Percentiles rank a stretch among this genome's conserved stretches.
Evolutionary conservation across 2,113 vertebrate species (phyloP).

Genomic region (Pongo abelii): DNA sequence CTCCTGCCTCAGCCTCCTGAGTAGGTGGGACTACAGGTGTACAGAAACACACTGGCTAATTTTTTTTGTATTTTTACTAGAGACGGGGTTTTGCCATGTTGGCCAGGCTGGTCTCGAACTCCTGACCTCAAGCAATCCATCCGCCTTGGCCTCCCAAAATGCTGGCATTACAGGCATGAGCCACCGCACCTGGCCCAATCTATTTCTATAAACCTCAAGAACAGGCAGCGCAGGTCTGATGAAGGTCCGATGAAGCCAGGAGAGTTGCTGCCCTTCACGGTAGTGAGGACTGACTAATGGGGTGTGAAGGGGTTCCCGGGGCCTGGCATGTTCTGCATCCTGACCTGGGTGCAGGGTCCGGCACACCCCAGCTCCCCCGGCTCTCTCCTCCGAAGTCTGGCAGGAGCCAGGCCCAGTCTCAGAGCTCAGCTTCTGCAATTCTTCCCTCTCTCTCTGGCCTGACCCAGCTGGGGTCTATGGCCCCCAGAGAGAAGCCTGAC

Average conservation of each 20-base stretch:
- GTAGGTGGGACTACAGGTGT: too few relatives aligned
- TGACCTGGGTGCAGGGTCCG: background rate
- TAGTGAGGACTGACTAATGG: background rate
- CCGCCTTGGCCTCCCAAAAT: too few relatives aligned
- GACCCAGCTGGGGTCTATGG: rapidly evolving
- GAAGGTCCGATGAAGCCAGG: background rate
- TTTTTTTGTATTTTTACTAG: too few relatives aligned
- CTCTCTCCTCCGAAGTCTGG: background rate
- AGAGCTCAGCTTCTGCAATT: background rate
- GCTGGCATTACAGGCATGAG: too few relatives aligned
- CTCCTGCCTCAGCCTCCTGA: too few relatives aligned
- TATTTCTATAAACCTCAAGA: background rate
- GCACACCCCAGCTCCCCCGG: too few relatives aligned
- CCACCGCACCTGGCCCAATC: too few relatives aligned
- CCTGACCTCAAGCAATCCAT: too few relatives aligned
- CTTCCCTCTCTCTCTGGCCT: background rate
- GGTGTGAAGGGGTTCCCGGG: rapidly evolving
- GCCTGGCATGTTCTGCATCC: rapidly evolving
- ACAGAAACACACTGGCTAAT: too few relatives aligned
- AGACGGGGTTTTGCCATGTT: too few relatives aligned
- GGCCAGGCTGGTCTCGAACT: too few relatives aligned
- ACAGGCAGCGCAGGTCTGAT: background rate
- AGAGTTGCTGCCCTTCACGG: background rate
- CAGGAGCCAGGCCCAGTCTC: background rate
- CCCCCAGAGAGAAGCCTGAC: background rate